Evolutionary conservation across 2,888 invertebrate genomes (phyloP).

Genomic region (Tetranychus piercei): DNA sequence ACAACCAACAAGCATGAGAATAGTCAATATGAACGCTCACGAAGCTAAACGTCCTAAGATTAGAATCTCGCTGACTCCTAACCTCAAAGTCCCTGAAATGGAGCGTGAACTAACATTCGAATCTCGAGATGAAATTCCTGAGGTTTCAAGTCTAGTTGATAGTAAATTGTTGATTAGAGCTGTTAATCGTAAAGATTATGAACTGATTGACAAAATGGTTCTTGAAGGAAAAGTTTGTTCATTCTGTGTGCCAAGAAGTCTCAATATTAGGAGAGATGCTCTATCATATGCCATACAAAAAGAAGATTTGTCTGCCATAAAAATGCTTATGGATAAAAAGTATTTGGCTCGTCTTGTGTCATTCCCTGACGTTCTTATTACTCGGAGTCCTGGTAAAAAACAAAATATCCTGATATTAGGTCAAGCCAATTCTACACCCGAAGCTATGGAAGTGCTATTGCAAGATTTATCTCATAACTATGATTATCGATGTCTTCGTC

Average conservation of each 20-base stretch:
- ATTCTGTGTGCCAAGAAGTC: slow-evolving; percentile 30
- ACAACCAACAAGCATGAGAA: not conserved
- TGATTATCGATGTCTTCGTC: not conserved
- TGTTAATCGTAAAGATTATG: slow-evolving; percentile 33
- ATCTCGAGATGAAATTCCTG: slow-evolving; percentile 30
- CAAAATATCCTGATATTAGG: not conserved
- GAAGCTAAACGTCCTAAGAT: not conserved
- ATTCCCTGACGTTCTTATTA: not conserved
- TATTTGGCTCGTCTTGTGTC: slow-evolving; percentile 2
- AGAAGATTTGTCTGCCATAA: slow-evolving; percentile 31
- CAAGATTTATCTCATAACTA: not conserved
- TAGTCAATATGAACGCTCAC: not conserved
- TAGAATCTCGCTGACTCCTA: not conserved
- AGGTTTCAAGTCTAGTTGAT: slow-evolving; percentile 34
- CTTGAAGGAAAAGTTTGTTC: slow-evolving; percentile 31
- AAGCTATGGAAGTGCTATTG: not conserved
- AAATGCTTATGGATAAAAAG: slow-evolving; percentile 28
- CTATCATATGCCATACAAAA: slow-evolving; percentile 31
- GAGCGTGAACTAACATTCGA: slow-evolving; percentile 17
- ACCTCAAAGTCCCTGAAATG: not conserved
- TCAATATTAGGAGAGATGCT: slow-evolving; percentile 30
- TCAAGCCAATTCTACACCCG: slow-evolving; percentile 3
- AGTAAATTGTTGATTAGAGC: slow-evolving; percentile 36
- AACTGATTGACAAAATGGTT: slow-evolving; percentile 32
- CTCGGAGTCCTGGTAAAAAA: too few species aligned